Percentiles rank a stretch among this genome's conserved stretches.
phyloP scores from a whole-genome alignment of 2,888 invertebrate species.

The Lycophotia porphyrea region DNA sequence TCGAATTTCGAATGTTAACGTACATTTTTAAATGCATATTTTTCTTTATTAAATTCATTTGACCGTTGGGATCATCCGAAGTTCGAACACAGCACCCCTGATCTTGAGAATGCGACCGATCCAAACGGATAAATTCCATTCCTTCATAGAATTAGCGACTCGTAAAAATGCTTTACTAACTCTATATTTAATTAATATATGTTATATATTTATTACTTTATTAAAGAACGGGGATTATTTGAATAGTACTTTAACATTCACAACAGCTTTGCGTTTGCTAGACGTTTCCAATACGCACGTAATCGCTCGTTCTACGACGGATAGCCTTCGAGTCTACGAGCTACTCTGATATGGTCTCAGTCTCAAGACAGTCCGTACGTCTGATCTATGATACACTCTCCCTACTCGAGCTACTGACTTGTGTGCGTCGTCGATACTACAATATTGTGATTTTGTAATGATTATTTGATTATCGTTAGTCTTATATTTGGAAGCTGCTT shows the following conservation, averaged over 20 bases:
- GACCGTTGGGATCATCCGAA: constrained; percentile 65
- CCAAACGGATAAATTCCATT: constrained; percentile 81
- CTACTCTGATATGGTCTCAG: constrained; percentile 90
- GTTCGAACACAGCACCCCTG: constrained; percentile 83
- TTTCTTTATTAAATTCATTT: constrained; percentile 37
- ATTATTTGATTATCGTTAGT: constrained; percentile 42
- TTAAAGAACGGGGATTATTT: constrained; percentile 85
- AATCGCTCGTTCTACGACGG: constrained; percentile 89
- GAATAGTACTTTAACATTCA: constrained; percentile 78
- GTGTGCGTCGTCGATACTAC: constrained; percentile 80
- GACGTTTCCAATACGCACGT: constrained; percentile 72
- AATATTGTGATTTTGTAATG: constrained; percentile 40
- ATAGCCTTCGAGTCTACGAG: constrained; percentile 83
- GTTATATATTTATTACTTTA: constrained; percentile 81
- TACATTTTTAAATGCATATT: constrained; percentile 39
- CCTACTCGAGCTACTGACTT: constrained; percentile 88
- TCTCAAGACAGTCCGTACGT: constrained; percentile 89
- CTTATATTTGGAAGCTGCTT: constrained; percentile 57
- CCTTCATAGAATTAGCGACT: constrained; percentile 89
- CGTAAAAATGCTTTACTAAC: constrained; percentile 85
- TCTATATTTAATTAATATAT: constrained; percentile 83
- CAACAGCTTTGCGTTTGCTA: constrained; percentile 74
- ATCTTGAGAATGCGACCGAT: constrained; percentile 89
- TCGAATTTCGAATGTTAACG: constrained; percentile 75
- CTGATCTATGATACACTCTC: constrained; percentile 88